Conservation (phyloP, 1,140 invertebrate genomes). For the Hylaeus volcanicus region DNA sequence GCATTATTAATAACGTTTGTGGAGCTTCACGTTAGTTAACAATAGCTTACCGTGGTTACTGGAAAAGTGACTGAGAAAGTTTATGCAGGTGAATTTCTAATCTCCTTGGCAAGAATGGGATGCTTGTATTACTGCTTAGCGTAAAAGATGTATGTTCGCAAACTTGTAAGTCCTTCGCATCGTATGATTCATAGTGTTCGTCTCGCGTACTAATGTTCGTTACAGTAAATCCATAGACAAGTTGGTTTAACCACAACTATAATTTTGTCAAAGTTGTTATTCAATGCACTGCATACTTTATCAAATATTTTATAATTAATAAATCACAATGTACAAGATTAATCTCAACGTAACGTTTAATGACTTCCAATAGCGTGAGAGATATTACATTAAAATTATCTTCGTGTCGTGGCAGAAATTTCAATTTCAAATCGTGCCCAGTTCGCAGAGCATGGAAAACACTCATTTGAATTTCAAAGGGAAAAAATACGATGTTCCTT, state of each 20-base stretch:
- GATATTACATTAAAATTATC: not conserved
- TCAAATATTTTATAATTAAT: not conserved
- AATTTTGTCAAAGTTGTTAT: not conserved
- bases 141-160: not conserved
- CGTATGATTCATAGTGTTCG: not conserved
- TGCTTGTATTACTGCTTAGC: not conserved
- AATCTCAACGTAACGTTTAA: not conserved
- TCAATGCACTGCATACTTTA: too few species aligned
- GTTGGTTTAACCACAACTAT: not conserved
- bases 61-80: not conserved
- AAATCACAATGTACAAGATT: not conserved
- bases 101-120: not conserved
- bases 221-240: not conserved
- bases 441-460: not conserved
- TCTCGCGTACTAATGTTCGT: not conserved
- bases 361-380: not conserved
- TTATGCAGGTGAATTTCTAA: not conserved
- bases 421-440: not conserved
- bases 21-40: not conserved
- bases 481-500: not conserved
- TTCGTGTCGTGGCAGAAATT: not conserved
- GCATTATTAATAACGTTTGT: constrained; percentile 11
- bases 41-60: not conserved
- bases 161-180: not conserved
- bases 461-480: not conserved